phyloP scores from a whole-genome alignment of 2,113 vertebrate genomes.

The Theristicus caerulescens region DNA sequence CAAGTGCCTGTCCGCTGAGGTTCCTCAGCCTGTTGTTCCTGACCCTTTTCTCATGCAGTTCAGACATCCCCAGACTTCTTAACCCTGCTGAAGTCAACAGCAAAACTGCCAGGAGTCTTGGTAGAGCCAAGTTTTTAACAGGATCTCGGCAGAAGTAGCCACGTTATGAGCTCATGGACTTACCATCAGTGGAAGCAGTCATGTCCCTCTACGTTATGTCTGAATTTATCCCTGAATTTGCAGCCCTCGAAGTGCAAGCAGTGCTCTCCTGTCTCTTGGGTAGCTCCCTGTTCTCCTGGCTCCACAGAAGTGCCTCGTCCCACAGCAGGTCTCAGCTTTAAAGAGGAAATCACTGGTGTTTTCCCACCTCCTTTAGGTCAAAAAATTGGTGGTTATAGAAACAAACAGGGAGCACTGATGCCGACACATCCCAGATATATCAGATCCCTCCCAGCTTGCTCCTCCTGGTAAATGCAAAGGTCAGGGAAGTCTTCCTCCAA shows the following conservation, averaged over 20 bases:
- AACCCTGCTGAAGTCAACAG: background rate
- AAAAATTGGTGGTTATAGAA: background rate
- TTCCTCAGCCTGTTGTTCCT: background rate
- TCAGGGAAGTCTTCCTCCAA: background rate
- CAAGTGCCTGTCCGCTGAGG: no score
- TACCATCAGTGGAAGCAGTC: background rate
- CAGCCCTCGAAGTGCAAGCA: background rate
- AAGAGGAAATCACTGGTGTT: background rate
- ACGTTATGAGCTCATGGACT: rapidly evolving
- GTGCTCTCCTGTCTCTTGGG: background rate
- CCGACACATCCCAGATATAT: no score
- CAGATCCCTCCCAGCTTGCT: background rate
- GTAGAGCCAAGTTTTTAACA: no score
- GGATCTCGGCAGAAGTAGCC: background rate
- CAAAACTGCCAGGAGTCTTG: background rate
- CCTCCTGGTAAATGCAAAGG: background rate
- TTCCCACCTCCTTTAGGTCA: background rate
- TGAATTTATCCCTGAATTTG: background rate
- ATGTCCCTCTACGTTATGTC: background rate
- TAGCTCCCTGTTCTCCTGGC: background rate
- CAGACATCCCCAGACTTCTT: background rate
- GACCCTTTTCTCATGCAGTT: background rate
- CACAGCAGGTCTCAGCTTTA: background rate
- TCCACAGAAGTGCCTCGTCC: no score
- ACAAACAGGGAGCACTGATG: rapidly evolving